phyloP scores from a whole-genome alignment of 2,113 vertebrate genomes.

The Myrmophylax atrothorax region DNA sequence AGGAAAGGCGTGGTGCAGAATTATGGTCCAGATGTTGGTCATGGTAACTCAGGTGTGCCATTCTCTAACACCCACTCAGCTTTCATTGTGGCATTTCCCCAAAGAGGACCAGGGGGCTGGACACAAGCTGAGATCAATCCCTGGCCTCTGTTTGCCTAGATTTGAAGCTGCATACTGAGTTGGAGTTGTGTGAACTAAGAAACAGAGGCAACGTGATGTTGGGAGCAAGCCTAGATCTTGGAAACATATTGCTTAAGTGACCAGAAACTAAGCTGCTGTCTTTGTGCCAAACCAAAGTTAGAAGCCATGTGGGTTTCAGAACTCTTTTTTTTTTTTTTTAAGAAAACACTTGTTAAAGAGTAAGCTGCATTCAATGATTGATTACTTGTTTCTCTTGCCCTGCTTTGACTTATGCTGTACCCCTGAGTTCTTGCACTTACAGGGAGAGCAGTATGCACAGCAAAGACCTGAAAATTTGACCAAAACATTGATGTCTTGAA shows the following conservation, averaged over 20 bases:
- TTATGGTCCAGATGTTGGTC: not conserved
- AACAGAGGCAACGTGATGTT: not conserved
- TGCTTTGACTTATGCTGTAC: not conserved
- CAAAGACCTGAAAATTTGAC: not conserved
- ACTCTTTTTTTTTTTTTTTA: not conserved
- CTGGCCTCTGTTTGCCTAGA: not conserved
- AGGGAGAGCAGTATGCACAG: not conserved
- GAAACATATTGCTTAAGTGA: not conserved
- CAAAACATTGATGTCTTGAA: not conserved
- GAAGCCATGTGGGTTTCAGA: not conserved
- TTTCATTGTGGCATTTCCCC: not conserved
- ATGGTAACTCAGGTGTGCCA: not conserved
- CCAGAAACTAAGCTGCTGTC: not conserved
- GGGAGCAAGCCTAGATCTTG: not conserved
- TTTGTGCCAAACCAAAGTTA: constrained; percentile 14
- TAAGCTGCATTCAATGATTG: not conserved
- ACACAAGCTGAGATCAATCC: not conserved
- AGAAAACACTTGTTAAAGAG: not conserved
- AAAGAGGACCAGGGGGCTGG: not conserved
- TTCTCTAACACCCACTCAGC: not conserved
- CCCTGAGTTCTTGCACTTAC: not conserved
- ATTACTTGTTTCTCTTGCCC: not conserved
- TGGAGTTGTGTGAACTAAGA: not conserved
- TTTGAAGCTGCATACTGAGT: not conserved
- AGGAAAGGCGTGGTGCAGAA: not conserved